A percentile compares a stretch with the other conserved stretches of the same genome.
Conservation (phyloP, 2,888 invertebrate species). For the Neoitamus cyanurus region DNA sequence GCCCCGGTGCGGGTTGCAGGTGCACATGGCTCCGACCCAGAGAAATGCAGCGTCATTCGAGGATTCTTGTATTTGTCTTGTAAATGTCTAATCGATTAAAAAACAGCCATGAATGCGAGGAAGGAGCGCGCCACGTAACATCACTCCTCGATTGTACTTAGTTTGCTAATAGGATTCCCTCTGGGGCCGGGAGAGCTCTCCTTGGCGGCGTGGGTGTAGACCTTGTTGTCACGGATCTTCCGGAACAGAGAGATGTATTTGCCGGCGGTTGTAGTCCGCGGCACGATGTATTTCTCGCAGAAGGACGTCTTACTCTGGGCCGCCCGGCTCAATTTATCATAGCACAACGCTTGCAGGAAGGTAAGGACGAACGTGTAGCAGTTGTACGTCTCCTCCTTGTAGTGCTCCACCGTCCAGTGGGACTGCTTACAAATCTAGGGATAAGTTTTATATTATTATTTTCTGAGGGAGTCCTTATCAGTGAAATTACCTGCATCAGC, state of each 20-base stretch:
- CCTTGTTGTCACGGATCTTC: constrained; percentile 71
- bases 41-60: constrained; percentile 11
- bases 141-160: constrained; percentile 51
- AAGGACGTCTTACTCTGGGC: constrained; percentile 75
- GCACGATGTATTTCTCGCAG: constrained; percentile 84
- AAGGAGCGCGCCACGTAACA: not conserved
- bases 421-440: constrained; percentile 69
- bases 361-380: constrained; percentile 88
- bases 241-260: constrained; percentile 87
- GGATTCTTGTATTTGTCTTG: not conserved
- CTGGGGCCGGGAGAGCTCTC: constrained; percentile 37
- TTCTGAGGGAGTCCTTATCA: not conserved
- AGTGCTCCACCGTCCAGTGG: constrained; percentile 76
- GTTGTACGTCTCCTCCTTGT: constrained; percentile 81
- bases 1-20: no score
- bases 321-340: constrained; percentile 76
- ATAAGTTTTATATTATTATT: constrained; percentile 11
- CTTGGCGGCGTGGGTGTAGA: constrained; percentile 67
- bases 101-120: constrained; percentile 44
- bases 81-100: constrained; percentile 13
- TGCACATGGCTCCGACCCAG: not conserved
- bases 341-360: constrained; percentile 79
- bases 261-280: constrained; percentile 82
- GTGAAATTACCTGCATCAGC: constrained; percentile 70
- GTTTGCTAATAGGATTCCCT: constrained; percentile 46